Evolutionary conservation across 2,797 vertebrate genomes (phyloP).

Genomic region (Monodelphis domestica): DNA sequence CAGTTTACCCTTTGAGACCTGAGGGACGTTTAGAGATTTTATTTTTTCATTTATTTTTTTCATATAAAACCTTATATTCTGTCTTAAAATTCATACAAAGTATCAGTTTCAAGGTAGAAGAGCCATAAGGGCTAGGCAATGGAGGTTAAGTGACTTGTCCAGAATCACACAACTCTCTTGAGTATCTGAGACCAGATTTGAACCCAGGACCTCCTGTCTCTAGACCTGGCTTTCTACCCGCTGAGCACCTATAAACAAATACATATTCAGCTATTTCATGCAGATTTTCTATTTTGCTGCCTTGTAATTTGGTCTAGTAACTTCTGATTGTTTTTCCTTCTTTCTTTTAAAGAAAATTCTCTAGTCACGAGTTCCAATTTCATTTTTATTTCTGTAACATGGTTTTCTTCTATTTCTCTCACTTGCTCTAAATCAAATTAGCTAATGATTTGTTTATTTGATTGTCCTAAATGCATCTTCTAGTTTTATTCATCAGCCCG

Average conservation of each 20-base stretch:
- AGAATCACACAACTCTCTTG: too few relatives aligned
- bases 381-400: background rate
- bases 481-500: background rate
- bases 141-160: too few relatives aligned
- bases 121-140: too few relatives aligned
- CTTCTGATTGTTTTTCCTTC: background rate
- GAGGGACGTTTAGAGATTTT: background rate
- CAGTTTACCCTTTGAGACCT: background rate
- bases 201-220: too few relatives aligned
- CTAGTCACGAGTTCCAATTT: background rate
- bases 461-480: background rate
- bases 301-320: background rate
- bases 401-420: background rate
- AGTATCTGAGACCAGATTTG: too few relatives aligned
- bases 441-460: background rate
- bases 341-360: background rate
- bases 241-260: too few relatives aligned
- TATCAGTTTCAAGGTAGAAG: too few relatives aligned
- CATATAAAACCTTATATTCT: too few relatives aligned
- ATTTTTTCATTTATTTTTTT: background rate
- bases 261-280: background rate
- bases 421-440: background rate
- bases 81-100: too few relatives aligned
- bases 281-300: background rate
- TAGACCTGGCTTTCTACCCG: too few relatives aligned